These are phyloP conservation scores for Distichodus sexfasciatus DNA, from an alignment of 2,797 vertebrate species.

Conservation along the genomic window DNA sequence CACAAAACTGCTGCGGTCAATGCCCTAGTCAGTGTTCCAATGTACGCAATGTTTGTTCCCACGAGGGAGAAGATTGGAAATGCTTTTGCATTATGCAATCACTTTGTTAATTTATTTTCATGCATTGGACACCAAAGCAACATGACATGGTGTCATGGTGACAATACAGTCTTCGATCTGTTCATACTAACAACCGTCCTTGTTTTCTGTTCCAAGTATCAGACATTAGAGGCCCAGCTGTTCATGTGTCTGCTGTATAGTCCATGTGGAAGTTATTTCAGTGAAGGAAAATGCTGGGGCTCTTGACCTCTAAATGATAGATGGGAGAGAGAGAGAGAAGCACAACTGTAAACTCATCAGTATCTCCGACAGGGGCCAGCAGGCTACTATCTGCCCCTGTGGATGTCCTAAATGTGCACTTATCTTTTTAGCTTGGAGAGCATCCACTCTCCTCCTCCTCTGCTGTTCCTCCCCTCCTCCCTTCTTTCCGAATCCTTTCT, in stretches of 20 bases:
- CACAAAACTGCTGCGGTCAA: neutral
- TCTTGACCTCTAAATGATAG: neutral
- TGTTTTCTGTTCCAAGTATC: neutral
- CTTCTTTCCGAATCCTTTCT: neutral
- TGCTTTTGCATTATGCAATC: constrained; percentile 16
- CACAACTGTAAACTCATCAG: constrained; percentile 20
- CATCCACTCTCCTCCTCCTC: constrained; percentile 16
- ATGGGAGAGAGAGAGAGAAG: neutral
- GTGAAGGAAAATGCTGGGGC: neutral
- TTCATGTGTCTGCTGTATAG: neutral
- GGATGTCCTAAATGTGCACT: constrained; percentile 39
- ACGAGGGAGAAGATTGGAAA: constrained; percentile 7
- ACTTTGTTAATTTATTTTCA: constrained; percentile 5
- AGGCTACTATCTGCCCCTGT: constrained; percentile 12
- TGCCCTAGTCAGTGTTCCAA: too few species aligned
- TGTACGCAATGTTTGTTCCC: constrained; percentile 1
- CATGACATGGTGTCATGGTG: neutral
- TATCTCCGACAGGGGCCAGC: constrained; percentile 7
- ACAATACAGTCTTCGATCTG: neutral
- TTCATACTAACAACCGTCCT: constrained; percentile 1
- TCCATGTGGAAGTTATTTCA: neutral
- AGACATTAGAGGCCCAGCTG: neutral
- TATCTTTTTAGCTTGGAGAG: constrained; percentile 34
- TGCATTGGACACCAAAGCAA: constrained; percentile 15
- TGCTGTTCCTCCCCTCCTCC: neutral